Base-by-base conservation (phyloP, 2,888 invertebrate genomes). In the Diadegma fenestrale region DNA sequence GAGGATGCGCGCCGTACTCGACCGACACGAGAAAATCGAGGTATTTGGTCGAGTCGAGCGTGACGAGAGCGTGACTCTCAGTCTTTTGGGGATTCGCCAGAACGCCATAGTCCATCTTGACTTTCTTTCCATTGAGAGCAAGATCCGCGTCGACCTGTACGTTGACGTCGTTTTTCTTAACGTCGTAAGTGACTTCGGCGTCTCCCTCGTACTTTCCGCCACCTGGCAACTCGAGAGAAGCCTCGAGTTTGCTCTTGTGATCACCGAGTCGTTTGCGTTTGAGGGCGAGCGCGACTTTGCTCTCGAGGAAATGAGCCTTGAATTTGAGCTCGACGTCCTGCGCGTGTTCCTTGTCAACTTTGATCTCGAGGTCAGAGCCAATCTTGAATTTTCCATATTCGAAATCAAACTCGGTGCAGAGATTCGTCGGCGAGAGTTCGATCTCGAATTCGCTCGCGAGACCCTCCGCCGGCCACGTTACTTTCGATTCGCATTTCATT, bases 171-270 rank as follows among this genome's bases (percentile, higher is more conserved):
- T 95, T 95, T 0, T 95, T 94, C 88, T 95, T 95, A 4, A 94
- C 92, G 75, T 94, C 95, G 90, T 96, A 96, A 0, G 94, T 93
- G 0, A 96, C 93, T 0, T 95, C 94, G 69, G 96, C 96, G 41
- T 95, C 95, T 0, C 96, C 92, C 89, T 96, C 95, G 89, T 96
- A 95, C 90, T 95, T 96, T 73, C 95, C 96, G 14, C 96, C 95
- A 66, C 95, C 95, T 41, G 95, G 95, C 19, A 97, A 88, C 5
- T 95, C 94, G 10, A 97, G 84, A 51, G 95, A 95, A 89, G 96
- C 95, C 61, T 95, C 95, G 61, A 96, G 94, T 90, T 96, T 96
- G 0, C 96, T 96, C 90, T 96, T 96, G 43, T 95, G 94, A 17
- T 94, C 93, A 0, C 95, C 95, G 0, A 95, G 91, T 2, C 96